A percentile compares a stretch with the other conserved stretches of the same genome.
These are phyloP conservation scores for Microcebus ravelobensis DNA, from an alignment of 2,113 vertebrate species.

Conservation along the genomic window DNA sequence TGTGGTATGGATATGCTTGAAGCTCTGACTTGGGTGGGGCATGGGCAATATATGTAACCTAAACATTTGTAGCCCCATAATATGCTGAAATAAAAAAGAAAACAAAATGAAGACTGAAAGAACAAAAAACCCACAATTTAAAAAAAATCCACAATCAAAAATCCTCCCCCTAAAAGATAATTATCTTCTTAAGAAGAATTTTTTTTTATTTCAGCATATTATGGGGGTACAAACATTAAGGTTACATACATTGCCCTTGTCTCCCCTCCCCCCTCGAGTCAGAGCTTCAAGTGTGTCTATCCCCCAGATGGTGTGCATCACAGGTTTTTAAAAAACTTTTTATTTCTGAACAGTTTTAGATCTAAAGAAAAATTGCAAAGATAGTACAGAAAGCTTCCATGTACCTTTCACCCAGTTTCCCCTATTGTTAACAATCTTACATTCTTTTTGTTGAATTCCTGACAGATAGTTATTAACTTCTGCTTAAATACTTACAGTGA, in stretches of 20 bases:
- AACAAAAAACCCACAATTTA: neutral
- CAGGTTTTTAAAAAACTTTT: neutral
- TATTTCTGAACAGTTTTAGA: constrained; percentile 9
- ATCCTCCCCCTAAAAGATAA: neutral
- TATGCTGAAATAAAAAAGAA: no score
- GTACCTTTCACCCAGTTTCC: neutral
- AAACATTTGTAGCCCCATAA: no score
- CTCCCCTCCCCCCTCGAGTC: no score
- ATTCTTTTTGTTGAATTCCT: neutral
- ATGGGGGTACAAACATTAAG: no score
- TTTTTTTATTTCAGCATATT: neutral
- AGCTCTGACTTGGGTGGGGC: no score
- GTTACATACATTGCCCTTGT: no score
- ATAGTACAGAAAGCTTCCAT: neutral
- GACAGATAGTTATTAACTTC: neutral
- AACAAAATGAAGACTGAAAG: no score
- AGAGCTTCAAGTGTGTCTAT: no score
- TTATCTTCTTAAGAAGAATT: neutral
- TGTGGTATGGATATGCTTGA: no score
- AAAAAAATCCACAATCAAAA: neutral
- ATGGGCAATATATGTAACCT: no score
- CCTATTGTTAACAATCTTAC: neutral
- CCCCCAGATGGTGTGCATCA: no score
- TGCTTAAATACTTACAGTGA: neutral
- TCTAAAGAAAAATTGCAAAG: neutral